Base-by-base conservation (phyloP, 2,888 invertebrate genomes). In the Netelia virgata region DNA sequence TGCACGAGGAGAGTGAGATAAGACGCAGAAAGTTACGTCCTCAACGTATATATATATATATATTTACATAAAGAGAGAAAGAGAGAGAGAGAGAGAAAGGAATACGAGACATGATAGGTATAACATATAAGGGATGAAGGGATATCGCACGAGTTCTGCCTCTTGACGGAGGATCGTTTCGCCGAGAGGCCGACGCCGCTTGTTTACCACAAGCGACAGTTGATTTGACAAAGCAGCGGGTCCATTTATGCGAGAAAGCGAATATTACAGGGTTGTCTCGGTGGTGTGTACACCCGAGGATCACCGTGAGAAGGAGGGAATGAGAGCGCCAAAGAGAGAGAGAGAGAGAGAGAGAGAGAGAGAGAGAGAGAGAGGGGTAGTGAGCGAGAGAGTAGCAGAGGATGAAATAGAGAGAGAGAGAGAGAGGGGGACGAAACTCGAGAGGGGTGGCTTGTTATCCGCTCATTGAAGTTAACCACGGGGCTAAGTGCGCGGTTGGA, bases 391-490 rank as follows among this genome's bases (percentile, higher is more conserved):
- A 50, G 50, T 14, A n/a, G 3, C 14, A 50, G 14, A 53, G 53
- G 5, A 70, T 36, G 74, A 57, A 20, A 43, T 63, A 10, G 14
- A 16, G 16, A 53, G n/a, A 53, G 74, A 57, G 47, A 20, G 70
- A n/a, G 14, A 16, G 16, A 53, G n/a, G n/a, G n/a, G 53, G 16
- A 16, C 14, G 53, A 53, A 61, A 89, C 89, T 91, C 89, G 90
- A 91, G 91, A 91, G 91, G 92, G 92, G 92, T 90, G 91, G 92
- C 93, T 93, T 92, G 93, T 93, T 93, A 93, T 93, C 92, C 92
- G 92, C 92, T 93, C 92, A 93, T 93, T 93, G 93, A 93, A 93
- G 93, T 92, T 93, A 93, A 93, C 93, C 92, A 92, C 93, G 92
- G 91, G 91, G 92, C 93, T 93, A 93, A 93, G 93, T 93, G 91